These are phyloP conservation scores for Dryocosmus kuriphilus DNA, from an alignment of 2,888 invertebrate genomes.

Conservation along the genomic window DNA sequence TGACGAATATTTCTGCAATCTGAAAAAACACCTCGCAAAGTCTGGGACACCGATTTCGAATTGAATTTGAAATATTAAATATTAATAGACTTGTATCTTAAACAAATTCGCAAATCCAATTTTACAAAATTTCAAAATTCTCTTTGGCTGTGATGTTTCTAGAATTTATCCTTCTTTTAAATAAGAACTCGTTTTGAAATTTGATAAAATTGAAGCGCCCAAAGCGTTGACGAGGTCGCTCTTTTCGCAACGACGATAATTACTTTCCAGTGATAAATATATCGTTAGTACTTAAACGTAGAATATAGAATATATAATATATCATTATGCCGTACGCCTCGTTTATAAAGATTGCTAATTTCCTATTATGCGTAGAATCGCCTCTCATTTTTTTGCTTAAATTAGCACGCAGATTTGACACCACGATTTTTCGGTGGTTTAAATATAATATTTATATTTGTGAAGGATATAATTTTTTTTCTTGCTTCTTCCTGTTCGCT, in stretches of 20 bases:
- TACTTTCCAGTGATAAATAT: constrained; percentile 48
- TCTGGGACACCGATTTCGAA: background rate
- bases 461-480: constrained; percentile 49
- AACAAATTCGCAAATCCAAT: background rate
- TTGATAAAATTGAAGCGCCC: background rate
- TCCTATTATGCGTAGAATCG: constrained; percentile 49
- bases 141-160: background rate
- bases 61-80: background rate
- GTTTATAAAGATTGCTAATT: constrained; percentile 61
- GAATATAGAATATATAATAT: constrained; percentile 51
- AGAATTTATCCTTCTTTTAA: background rate
- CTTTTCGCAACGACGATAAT: constrained; percentile 33
- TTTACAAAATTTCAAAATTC: background rate
- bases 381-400: constrained; percentile 39
- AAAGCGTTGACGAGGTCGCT: constrained; percentile 9
- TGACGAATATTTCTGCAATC: constrained; percentile 1
- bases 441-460: constrained; percentile 46
- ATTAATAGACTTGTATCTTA: too few relatives aligned
- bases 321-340: constrained; percentile 55
- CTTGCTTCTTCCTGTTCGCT: constrained; percentile 6
- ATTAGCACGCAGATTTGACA: background rate
- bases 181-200: background rate
- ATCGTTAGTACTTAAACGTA: constrained; percentile 61
- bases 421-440: constrained; percentile 2
- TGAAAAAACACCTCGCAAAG: constrained; percentile 1